phyloP scores from a whole-genome alignment of 2,113 vertebrate species.

The Rhabdornis inornatus region DNA sequence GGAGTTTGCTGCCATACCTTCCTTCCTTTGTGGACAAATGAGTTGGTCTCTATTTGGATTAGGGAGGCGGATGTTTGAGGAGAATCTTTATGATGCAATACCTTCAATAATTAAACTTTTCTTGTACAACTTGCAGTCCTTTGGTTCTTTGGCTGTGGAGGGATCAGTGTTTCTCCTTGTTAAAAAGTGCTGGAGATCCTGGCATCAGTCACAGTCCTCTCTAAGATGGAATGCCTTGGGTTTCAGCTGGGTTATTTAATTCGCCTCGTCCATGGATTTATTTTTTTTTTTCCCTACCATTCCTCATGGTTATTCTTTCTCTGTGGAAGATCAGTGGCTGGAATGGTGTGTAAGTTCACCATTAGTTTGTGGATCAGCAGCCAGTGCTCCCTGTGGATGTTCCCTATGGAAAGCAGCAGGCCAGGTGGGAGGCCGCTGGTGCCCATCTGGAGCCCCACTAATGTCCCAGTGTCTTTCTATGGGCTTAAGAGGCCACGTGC shows the following conservation, averaged over 20 bases:
- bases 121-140: background rate
- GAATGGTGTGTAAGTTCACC: accelerated
- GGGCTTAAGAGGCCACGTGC: background rate
- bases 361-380: background rate
- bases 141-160: background rate
- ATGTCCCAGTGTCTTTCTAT: background rate
- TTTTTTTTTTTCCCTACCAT: accelerated
- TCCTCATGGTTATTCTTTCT: background rate
- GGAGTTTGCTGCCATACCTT: background rate
- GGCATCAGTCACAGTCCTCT: background rate
- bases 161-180: background rate
- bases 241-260: background rate
- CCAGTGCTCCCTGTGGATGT: background rate
- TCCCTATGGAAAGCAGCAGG: background rate
- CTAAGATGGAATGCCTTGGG: background rate
- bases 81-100: background rate
- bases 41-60: background rate
- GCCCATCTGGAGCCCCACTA: background rate
- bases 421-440: background rate
- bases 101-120: background rate
- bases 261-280: background rate
- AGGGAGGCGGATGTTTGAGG: background rate
- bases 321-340: background rate
- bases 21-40: background rate
- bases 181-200: background rate